These are phyloP conservation scores for Recurvirostra avosetta DNA, from an alignment of 2,113 vertebrate species.

Conservation along the genomic window DNA sequence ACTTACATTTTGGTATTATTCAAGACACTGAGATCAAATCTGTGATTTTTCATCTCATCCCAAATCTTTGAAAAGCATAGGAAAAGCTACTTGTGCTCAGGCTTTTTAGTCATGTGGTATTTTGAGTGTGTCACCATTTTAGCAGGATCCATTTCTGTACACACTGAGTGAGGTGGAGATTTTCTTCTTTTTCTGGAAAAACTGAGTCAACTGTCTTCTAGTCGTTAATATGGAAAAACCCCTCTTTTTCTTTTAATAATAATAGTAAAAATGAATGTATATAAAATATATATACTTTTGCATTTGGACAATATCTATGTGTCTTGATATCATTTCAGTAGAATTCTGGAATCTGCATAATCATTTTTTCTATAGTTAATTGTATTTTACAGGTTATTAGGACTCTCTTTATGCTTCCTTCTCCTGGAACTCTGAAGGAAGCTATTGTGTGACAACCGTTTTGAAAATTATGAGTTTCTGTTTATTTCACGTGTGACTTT, in stretches of 20 bases:
- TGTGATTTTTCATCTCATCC: background rate
- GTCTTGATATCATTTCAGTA: background rate
- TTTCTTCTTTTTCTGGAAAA: background rate
- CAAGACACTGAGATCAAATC: background rate
- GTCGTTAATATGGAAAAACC: background rate
- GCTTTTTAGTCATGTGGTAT: background rate
- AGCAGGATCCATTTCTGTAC: background rate
- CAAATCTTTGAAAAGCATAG: background rate
- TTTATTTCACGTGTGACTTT: background rate
- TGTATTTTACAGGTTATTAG: background rate
- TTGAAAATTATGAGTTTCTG: background rate
- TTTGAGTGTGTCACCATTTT: background rate
- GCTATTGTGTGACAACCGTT: background rate
- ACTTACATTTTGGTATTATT: background rate
- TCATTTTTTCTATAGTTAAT: background rate
- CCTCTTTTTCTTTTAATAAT: background rate
- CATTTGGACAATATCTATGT: background rate
- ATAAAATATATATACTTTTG: background rate
- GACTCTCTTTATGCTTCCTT: background rate
- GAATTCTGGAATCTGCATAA: background rate
- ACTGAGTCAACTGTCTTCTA: background rate
- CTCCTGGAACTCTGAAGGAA: background rate
- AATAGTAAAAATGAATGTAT: background rate
- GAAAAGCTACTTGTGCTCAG: background rate
- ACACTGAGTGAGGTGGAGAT: background rate